phyloP scores from a whole-genome alignment of 2,888 invertebrate genomes.

The Eurois occulta region DNA sequence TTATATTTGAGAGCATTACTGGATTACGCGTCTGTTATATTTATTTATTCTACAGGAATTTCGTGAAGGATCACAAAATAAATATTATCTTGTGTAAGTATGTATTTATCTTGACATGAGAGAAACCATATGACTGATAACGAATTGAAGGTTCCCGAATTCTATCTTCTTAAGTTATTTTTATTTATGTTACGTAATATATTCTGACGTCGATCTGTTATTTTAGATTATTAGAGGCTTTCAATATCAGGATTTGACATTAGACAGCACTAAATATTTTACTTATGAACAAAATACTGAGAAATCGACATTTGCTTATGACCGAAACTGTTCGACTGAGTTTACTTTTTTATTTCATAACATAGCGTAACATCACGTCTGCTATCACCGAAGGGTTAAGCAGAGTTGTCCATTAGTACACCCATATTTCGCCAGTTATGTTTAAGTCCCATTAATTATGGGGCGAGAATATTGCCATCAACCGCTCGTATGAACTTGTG shows the following conservation, averaged over 20 bases:
- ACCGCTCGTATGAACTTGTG: neutral
- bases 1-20: constrained; percentile 55
- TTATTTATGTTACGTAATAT: constrained; percentile 20
- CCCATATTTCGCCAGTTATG: too few species aligned
- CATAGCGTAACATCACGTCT: too few species aligned
- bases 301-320: neutral
- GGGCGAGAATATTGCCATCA: too few species aligned
- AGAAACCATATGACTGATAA: constrained; percentile 34
- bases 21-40: constrained; percentile 46
- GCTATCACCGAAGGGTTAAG: too few species aligned
- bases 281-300: neutral
- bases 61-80: constrained; percentile 28
- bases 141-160: constrained; percentile 27
- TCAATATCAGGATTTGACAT: neutral
- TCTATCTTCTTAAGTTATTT: constrained; percentile 16
- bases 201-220: constrained; percentile 10
- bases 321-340: neutral
- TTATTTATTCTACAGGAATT: constrained; percentile 25
- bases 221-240: neutral
- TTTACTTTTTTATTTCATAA: neutral
- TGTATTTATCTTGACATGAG: constrained; percentile 47
- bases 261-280: neutral
- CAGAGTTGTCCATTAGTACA: too few species aligned
- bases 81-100: constrained; percentile 29
- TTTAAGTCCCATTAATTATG: too few species aligned